Conservation (phyloP, 2,113 vertebrate genomes). For the Passer domesticus region DNA sequence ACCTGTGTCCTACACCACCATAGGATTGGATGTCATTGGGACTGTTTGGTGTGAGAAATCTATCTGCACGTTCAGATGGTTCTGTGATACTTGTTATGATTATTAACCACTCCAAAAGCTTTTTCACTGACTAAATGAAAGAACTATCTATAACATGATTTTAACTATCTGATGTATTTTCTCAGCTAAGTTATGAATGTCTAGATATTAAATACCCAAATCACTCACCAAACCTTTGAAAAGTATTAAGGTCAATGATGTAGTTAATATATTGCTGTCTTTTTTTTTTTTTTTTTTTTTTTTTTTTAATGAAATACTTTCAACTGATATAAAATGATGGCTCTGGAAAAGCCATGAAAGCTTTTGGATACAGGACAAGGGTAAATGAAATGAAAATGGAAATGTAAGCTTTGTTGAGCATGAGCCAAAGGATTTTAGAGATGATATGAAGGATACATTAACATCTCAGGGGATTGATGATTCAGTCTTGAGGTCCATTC, state of each 20-base stretch:
- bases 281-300: neutral
- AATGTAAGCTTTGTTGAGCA: neutral
- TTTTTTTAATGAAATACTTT: neutral
- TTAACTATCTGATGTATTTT: neutral
- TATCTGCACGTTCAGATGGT: neutral
- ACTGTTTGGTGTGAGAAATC: neutral
- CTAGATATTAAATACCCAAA: neutral
- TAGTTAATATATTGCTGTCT: neutral
- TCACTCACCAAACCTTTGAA: neutral
- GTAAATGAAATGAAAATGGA: constrained; percentile 16
- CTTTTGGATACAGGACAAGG: neutral
- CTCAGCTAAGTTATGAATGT: neutral
- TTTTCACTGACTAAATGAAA: neutral
- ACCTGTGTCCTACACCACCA: neutral
- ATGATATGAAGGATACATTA: neutral
- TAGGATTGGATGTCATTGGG: neutral
- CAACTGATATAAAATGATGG: neutral
- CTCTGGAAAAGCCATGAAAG: neutral
- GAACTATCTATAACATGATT: neutral
- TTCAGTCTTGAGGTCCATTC: neutral
- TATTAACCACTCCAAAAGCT: neutral
- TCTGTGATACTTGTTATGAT: neutral
- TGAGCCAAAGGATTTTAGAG: neutral
- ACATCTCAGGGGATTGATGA: neutral
- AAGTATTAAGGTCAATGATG: neutral